A percentile compares a stretch with the other conserved stretches of the same genome.
phyloP scores from a whole-genome alignment of 1,140 invertebrate genomes.

The Drosophila oshimai region DNA sequence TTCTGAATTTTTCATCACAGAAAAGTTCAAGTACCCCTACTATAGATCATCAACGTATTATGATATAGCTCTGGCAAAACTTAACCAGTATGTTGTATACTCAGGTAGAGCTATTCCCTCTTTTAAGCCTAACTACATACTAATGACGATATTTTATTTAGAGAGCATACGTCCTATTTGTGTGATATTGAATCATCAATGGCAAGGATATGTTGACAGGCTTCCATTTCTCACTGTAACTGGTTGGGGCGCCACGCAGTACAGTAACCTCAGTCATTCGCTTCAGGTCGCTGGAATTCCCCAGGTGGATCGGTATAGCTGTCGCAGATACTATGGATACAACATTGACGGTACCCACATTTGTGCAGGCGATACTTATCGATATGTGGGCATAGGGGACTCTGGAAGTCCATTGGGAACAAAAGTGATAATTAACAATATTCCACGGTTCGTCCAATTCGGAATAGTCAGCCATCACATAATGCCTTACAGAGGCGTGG shows the following conservation, averaged over 20 bases:
- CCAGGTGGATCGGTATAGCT: background rate
- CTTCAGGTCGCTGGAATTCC: background rate
- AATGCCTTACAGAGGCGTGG: background rate
- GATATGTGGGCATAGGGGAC: background rate
- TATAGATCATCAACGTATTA: background rate
- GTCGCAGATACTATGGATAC: background rate
- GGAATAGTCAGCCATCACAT: background rate
- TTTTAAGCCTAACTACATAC: background rate
- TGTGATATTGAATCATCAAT: background rate
- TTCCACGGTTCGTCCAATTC: background rate
- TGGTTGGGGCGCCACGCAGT: background rate
- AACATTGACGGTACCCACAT: background rate
- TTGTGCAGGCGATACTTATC: background rate
- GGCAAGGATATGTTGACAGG: background rate
- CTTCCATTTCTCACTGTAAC: background rate
- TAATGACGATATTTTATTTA: background rate
- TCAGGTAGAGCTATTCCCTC: background rate
- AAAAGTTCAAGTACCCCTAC: background rate
- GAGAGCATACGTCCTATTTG: background rate
- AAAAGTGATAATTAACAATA: no score
- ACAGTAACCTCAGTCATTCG: background rate
- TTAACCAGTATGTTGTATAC: background rate
- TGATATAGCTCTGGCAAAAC: background rate
- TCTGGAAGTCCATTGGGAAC: background rate
- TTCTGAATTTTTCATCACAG: background rate